Evolutionary conservation across 2,113 vertebrate species (phyloP), one percentile per base, ranked within the genome.

Genomic region (Eretmochelys imbricata): DNA sequence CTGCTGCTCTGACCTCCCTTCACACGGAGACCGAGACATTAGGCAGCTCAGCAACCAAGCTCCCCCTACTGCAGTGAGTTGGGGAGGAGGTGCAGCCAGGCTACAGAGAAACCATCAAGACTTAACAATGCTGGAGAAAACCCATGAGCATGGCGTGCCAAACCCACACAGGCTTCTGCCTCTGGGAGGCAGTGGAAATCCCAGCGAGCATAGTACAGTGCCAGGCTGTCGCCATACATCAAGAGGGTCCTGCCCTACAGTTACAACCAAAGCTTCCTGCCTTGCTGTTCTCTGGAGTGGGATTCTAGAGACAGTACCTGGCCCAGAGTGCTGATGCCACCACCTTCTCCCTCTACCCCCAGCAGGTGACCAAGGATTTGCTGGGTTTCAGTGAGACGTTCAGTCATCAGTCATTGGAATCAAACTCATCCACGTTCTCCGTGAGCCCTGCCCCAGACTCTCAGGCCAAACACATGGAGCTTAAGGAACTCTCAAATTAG

Each of bases 51-150:
- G 88, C 97, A 97, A 95, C 93, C 97, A 96, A 92, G 94, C 95
- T 93, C 65, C 84, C 50, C 89, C 95, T 97, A 92, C 95, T 89
- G 96, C 89, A 93, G 96, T 72, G 93, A 93, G 95, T 82, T 88
- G 76, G 92, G 93, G 96, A 96, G 80, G 75, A 94, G 89, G 90
- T 85, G 88, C 86, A 75, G 88, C 54, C 89, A 8, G 46, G 88
- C 95, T 89, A 80, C 91, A 57, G 79, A 78, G 90, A 53, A 75
- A 92, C 53, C 46, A 85, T 42, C 13, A 69, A 85, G 5, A 29
- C 7, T 46, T 22, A 76, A 76, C 38, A 76, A 38, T 25, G 38
- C 38, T 76, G 38, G 38, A 76, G 5, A 25, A 38, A 76, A 24
- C 72, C 72, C 42, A 29, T 29, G 24, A 78, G 1, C 78, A 62